phyloP scores from a whole-genome alignment of 2,797 vertebrate species.

The Botia kubotai region DNA sequence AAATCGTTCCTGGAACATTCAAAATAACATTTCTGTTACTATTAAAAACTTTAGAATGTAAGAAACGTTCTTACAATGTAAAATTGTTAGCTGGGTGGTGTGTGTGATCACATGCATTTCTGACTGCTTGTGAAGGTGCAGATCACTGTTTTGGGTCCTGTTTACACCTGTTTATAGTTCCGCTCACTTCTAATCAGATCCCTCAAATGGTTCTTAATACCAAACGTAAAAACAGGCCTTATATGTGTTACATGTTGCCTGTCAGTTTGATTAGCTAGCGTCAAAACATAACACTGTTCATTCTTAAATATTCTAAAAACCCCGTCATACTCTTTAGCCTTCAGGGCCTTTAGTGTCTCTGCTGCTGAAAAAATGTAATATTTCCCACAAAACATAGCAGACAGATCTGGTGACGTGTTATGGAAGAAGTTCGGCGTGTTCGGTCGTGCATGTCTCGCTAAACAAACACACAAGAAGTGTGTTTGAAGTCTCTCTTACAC shows the following conservation, averaged over 20 bases:
- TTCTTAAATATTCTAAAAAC: background rate
- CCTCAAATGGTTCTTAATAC: too few relatives aligned
- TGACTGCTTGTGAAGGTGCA: background rate
- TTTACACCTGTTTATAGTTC: background rate
- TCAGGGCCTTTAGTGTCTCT: background rate
- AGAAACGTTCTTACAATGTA: too few relatives aligned
- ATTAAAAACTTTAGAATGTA: too few relatives aligned
- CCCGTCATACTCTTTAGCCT: background rate
- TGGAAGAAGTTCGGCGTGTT: constrained; percentile 68
- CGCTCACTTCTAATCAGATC: background rate
- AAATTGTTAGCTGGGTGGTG: too few relatives aligned
- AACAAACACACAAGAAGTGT: constrained; percentile 66
- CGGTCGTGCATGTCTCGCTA: constrained; percentile 67
- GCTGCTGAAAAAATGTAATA: background rate
- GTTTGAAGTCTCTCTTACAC: constrained; percentile 54
- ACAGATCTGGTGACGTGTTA: constrained; percentile 52
- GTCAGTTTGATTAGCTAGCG: background rate
- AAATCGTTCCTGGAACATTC: too few relatives aligned
- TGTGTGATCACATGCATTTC: too few relatives aligned
- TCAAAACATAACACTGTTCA: background rate
- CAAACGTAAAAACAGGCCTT: too few relatives aligned
- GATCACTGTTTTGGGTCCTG: background rate
- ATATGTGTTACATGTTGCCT: background rate
- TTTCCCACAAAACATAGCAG: constrained; percentile 53
- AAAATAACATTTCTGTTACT: too few relatives aligned